A percentile compares a stretch with the other conserved stretches of the same genome.
Conservation (phyloP, 2,113 vertebrate genomes). For the human (Homo sapiens) region GRCh38 chr3:131476501-131477000, state of each 20-base stretch:
- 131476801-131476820: background rate
- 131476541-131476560: slow-evolving; percentile 4
- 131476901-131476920: background rate
- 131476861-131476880: background rate
- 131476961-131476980: background rate
- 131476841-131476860: background rate
- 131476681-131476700: background rate
- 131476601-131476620: background rate
- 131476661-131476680: background rate
- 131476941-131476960: background rate
- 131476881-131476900: background rate
- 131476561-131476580: background rate
- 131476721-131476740: background rate
- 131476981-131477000: background rate
- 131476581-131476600: slow-evolving; percentile 10
- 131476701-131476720: background rate
- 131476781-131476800: background rate
- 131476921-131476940: background rate
- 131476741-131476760: background rate
- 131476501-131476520: background rate
- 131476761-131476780: background rate
- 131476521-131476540: background rate
- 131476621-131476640: slow-evolving; percentile 21
- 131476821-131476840: background rate
- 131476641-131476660: background rate